Percentiles rank a stretch among this genome's conserved stretches.
Conservation (phyloP, 2,113 vertebrate species). For the Hemicordylus capensis region DNA sequence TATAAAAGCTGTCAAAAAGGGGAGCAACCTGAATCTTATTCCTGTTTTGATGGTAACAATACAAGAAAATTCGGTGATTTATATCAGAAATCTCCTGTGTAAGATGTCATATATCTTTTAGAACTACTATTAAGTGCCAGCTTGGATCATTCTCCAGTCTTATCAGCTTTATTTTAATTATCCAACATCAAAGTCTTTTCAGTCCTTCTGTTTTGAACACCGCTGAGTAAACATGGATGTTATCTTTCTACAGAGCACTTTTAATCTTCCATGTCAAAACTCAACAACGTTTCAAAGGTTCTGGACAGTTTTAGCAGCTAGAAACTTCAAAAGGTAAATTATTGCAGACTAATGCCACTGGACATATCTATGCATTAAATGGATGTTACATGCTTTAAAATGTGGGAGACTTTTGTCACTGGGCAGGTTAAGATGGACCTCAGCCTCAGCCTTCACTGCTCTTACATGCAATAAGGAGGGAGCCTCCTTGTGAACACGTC, state of each 20-base stretch:
- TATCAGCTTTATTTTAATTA: conserved; percentile 34
- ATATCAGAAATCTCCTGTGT: background rate
- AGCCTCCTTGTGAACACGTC: too few species aligned
- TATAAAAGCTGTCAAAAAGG: background rate
- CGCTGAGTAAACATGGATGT: conserved; percentile 17
- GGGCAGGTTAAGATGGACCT: too few species aligned
- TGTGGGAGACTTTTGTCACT: background rate
- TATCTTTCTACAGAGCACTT: conserved; percentile 20
- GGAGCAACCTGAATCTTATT: background rate
- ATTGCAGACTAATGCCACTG: conserved; percentile 2
- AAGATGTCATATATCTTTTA: background rate
- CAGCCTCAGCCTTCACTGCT: too few species aligned
- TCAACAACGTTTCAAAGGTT: conserved; percentile 17
- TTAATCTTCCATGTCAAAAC: conserved; percentile 17
- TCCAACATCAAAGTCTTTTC: conserved; percentile 18
- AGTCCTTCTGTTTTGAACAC: conserved; percentile 17
- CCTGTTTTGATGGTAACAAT: background rate
- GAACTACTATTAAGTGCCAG: conserved; percentile 5
- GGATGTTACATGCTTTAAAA: background rate
- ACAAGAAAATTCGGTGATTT: background rate
- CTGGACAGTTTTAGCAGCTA: background rate
- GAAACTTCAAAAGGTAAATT: conserved; percentile 6
- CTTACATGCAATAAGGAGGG: too few species aligned
- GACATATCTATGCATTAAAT: background rate
- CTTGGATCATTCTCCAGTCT: background rate